Evolutionary conservation across 2,113 vertebrate genomes (phyloP).

Genomic region (Pygathrix nemaeus): DNA sequence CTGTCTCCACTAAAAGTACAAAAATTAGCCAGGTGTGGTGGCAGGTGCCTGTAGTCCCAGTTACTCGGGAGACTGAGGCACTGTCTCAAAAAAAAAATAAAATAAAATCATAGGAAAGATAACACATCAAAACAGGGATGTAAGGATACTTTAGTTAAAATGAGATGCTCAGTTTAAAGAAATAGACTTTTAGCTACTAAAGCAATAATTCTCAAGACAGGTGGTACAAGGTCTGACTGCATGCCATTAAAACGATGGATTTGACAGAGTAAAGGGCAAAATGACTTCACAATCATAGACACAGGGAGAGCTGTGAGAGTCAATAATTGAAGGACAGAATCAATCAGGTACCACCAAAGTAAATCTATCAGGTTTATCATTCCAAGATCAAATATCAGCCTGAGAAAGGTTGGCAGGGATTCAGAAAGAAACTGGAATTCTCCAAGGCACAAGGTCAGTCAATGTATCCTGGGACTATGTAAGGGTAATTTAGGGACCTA

Average conservation of each 20-base stretch:
- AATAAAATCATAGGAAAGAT: background rate
- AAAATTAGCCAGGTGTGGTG: too few relatives aligned
- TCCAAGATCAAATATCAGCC: background rate
- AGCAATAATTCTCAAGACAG: background rate
- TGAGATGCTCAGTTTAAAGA: background rate
- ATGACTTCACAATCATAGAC: background rate
- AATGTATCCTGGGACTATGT: background rate
- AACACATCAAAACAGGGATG: background rate
- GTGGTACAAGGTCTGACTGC: background rate
- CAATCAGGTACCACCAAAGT: too few relatives aligned
- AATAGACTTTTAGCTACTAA: too few relatives aligned
- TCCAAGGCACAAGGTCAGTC: background rate
- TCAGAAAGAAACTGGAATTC: background rate
- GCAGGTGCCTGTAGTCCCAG: too few relatives aligned
- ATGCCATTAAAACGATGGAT: background rate
- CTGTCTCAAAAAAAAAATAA: too few relatives aligned
- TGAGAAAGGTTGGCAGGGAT: background rate
- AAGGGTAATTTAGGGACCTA: background rate
- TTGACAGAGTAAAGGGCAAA: background rate
- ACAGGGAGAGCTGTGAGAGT: background rate
- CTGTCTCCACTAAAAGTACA: too few relatives aligned
- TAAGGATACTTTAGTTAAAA: background rate
- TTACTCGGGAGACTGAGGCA: too few relatives aligned
- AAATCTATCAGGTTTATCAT: background rate
- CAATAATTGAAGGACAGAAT: too few relatives aligned